Base-by-base conservation (phyloP, 2,888 invertebrate genomes). In the Palloptera scutellata region DNA sequence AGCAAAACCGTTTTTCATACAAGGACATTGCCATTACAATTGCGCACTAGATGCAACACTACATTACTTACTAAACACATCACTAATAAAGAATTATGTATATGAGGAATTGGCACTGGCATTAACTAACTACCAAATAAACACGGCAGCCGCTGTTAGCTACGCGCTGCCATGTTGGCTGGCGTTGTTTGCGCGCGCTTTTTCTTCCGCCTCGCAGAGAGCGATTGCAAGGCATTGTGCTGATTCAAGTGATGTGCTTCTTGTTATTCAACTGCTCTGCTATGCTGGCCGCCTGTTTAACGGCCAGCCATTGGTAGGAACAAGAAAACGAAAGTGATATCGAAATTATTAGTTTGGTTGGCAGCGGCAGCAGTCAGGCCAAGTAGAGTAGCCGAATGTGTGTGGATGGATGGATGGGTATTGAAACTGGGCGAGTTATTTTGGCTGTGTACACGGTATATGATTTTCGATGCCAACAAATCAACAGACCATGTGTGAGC, bases 321-420 rank as follows among this genome's bases (percentile, higher is more conserved):
- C 83, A 84, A 84, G 84, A 84, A 85, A 85, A 82, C 79, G 84
- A 85, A 84, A 84, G 84, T 84, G 80, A 79, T 79, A 76, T 76
- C 75, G 76, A 75, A 72, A 73, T 67, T 68, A n/a, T n/a, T n/a
- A n/a, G 58, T 45, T 64, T 45, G 65, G 61, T 57, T 55, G n/a
- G n/a, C n/a, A n/a, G n/a, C 48, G 65, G 60, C 62, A 62, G 55
- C 43, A 45, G 57, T 30, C 51, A 62, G 59, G 40, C 45, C 10
- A 58, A 40, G 58, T 40, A 17, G 17, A 55, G 63, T 63, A 58
- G 58, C 64, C 64, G 41, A 48, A 58, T 64, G 64, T 64, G 64
- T 51, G 30, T 15, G 13, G 48, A 15, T 15, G 15, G 15, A 17
- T 17, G n/a, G 12, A 17, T 58, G 13, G 1, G 41, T 40, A 43